Conservation (phyloP, 2,888 invertebrate species). For the Linyphia triangularis region DNA sequence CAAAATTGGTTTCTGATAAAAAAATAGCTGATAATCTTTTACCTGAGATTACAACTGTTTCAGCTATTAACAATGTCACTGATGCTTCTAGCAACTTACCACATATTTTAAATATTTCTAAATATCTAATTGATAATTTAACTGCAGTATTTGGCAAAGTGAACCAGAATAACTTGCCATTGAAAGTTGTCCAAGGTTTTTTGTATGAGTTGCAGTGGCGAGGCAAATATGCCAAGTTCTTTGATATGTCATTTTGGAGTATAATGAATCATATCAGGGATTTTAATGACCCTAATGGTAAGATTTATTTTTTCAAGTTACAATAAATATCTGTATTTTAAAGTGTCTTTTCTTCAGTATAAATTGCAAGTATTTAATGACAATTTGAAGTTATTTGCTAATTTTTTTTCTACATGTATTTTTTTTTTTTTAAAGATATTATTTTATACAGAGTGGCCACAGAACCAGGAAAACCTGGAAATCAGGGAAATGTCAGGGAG, state of each 20-base stretch:
- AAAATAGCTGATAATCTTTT: conserved; percentile 8
- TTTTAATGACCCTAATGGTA: conserved; percentile 19
- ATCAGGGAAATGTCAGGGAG: too few species aligned
- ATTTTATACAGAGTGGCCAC: too few species aligned
- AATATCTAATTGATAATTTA: conserved; percentile 63
- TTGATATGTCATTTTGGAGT: conserved; percentile 78
- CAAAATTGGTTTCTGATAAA: conserved; percentile 32
- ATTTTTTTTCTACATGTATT: too few species aligned
- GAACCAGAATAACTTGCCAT: conserved; percentile 82
- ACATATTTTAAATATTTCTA: conserved; percentile 54
- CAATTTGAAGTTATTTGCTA: too few species aligned
- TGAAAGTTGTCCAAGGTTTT: conserved; percentile 93
- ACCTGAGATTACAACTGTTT: neutral
- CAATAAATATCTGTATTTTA: too few species aligned
- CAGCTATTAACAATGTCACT: neutral
- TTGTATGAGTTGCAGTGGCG: conserved; percentile 93
- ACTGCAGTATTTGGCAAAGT: conserved; percentile 63
- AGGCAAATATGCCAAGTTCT: conserved; percentile 89
- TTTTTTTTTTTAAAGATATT: too few species aligned
- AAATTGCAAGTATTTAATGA: too few species aligned
- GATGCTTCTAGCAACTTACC: neutral
- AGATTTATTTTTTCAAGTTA: too few species aligned
- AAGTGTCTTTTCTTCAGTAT: too few species aligned
- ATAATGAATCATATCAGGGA: conserved; percentile 66
- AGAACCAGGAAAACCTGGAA: too few species aligned